phyloP scores from a whole-genome alignment of 2,797 vertebrate genomes.

The Helostoma temminkii region DNA sequence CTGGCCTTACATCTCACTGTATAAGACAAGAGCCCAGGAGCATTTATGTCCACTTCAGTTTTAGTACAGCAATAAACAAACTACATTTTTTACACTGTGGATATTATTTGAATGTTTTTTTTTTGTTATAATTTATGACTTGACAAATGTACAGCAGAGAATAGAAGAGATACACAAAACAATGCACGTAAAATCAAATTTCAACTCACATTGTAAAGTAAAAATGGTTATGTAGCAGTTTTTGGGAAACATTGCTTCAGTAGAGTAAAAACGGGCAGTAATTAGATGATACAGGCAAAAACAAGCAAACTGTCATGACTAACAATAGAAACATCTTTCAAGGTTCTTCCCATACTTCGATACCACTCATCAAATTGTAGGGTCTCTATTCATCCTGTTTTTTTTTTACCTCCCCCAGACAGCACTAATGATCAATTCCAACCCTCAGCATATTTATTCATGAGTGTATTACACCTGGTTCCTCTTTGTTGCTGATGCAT shows the following conservation, averaged over 20 bases:
- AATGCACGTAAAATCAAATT: slow-evolving; percentile 8
- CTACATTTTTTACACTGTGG: neutral
- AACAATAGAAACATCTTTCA: slow-evolving; percentile 47
- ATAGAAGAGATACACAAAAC: neutral
- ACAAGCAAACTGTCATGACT: slow-evolving; percentile 33
- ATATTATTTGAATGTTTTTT: slow-evolving; percentile 4
- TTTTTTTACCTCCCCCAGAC: slow-evolving; percentile 48
- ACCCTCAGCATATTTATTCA: slow-evolving; percentile 75
- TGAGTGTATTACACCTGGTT: slow-evolving; percentile 77
- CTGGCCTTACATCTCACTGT: slow-evolving; percentile 54
- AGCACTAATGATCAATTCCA: slow-evolving; percentile 76
- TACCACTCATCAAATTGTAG: slow-evolving; percentile 60
- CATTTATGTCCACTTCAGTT: slow-evolving; percentile 44
- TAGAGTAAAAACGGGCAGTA: slow-evolving; percentile 26
- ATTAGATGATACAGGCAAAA: slow-evolving; percentile 42
- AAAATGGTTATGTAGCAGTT: slow-evolving; percentile 4
- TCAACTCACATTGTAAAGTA: neutral
- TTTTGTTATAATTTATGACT: too few species aligned
- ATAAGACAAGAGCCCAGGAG: slow-evolving; percentile 53
- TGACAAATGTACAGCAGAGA: neutral
- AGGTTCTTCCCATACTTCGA: slow-evolving; percentile 51
- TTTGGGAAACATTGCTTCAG: slow-evolving; percentile 6
- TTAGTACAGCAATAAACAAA: slow-evolving; percentile 30
- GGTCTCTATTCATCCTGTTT: slow-evolving; percentile 38
- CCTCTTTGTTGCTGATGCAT: slow-evolving; percentile 69